A percentile compares a stretch with the other conserved stretches of the same genome.
Evolutionary conservation across 1,140 invertebrate species (phyloP).

Genomic region (Zelostemma sp.): DNA sequence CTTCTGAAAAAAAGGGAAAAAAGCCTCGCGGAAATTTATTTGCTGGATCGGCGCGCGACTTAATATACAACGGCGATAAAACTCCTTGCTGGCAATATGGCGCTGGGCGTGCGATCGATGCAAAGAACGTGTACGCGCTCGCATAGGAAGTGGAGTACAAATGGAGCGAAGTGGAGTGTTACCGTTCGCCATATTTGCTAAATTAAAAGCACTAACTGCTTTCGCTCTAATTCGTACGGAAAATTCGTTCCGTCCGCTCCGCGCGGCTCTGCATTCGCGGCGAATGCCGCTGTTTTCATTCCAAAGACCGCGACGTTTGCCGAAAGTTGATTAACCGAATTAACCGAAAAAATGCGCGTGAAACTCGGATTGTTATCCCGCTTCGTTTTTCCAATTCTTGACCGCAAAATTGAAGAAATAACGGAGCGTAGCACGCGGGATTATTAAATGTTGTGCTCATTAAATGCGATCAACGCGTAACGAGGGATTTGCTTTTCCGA

Average conservation of each 20-base stretch:
- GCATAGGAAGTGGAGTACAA: conserved; percentile 40
- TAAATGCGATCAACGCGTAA: not conserved
- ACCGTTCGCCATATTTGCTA: conserved; percentile 28
- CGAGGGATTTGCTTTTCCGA: not conserved
- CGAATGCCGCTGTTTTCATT: too few relatives aligned
- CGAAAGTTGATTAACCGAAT: not conserved
- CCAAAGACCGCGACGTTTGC: not conserved
- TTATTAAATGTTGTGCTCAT: conserved; percentile 2
- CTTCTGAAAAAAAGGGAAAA: too few relatives aligned
- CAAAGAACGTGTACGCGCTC: conserved; percentile 39
- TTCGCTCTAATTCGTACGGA: conserved; percentile 3
- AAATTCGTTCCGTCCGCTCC: too few relatives aligned
- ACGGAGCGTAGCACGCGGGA: too few relatives aligned
- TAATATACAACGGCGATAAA: conserved; percentile 36
- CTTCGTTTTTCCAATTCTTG: too few relatives aligned
- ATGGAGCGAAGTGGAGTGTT: conserved; percentile 37
- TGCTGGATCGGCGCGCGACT: not conserved
- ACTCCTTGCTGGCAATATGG: conserved; percentile 32
- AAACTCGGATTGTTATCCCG: too few relatives aligned
- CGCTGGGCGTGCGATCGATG: conserved; percentile 38
- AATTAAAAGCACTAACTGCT: conserved; percentile 29
- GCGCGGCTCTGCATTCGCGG: too few relatives aligned
- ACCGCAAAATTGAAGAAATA: too few relatives aligned
- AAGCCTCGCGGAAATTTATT: not conserved
- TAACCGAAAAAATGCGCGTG: too few relatives aligned